Evolutionary conservation across 2,113 vertebrate species (phyloP), one percentile per base, ranked within the genome.

Genomic region (Coptodon rendalli): DNA sequence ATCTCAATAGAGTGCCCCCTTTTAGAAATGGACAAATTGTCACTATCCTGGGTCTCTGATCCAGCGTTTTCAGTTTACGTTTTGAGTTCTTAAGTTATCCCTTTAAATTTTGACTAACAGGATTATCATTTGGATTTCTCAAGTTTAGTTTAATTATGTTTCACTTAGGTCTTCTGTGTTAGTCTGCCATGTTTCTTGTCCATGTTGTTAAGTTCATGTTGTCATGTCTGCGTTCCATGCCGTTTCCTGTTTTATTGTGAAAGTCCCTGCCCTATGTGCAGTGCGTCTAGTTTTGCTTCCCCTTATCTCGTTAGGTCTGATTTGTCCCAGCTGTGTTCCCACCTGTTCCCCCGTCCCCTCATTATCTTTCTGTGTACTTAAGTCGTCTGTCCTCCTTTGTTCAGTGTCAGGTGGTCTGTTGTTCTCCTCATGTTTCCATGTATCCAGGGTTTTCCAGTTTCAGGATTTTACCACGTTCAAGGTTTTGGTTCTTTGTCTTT

Each of bases 31-130:
- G 16, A 61, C 3, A 61, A 34, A 19, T 0, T 6, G 57, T 61
- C 57, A 31, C 3, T 5, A 61, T 31, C 3, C 27, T 16, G 1
- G 3, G 13, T 31, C 27, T 0, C 0, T 59, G 27, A 31, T 0
- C 7, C 27, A 61, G 0, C 5, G 0, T 61, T 61, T 61, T 31
- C 0, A 61, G 8, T 29, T 59, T 59, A 59, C 57, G 2, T 31
- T 31, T 31, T 17, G 14, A 61, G 27, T 17, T 31, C 57, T 10
- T 31, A 61, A 31, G 14, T 17, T 31, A 1, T 61, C 27, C 14
- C 14, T 59, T 59, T 31, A 2, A 31, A 59, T 59, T 59, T 59
- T 9, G 57, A 59, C 5, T 17, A 59, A 61, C 27, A 10, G 14
- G 57, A 31, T 61, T 17, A 61, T 6, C 0, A 4, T 61, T 61